phyloP scores from a whole-genome alignment of 2,113 vertebrate species.

The Haliaeetus leucogaster region DNA sequence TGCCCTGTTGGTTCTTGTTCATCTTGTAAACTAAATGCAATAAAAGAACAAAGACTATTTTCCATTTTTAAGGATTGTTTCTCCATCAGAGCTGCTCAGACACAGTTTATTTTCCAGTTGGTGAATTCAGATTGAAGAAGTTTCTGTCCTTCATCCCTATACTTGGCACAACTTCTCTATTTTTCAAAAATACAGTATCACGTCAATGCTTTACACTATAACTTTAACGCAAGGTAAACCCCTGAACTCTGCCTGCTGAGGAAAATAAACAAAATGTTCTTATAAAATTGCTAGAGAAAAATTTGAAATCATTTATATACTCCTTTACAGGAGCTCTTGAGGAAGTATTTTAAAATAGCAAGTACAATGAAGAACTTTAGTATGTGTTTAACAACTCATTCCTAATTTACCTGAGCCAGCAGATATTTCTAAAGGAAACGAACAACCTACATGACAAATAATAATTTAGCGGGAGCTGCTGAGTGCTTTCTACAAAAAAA shows the following conservation, averaged over 20 bases:
- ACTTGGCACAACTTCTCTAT: not conserved
- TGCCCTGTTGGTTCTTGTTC: not conserved
- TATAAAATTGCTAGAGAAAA: not conserved
- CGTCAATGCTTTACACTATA: not conserved
- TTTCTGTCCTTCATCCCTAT: not conserved
- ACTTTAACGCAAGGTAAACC: not conserved
- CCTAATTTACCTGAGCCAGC: not conserved
- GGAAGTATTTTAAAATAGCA: not conserved
- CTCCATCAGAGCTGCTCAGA: conserved; percentile 13
- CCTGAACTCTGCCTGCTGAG: not conserved
- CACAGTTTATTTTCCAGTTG: not conserved
- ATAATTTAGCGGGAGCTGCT: not conserved
- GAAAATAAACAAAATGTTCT: not conserved
- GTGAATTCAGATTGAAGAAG: not conserved
- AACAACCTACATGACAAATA: not conserved
- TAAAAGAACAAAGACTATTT: conserved; percentile 45
- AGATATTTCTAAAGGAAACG: not conserved
- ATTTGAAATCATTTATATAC: not conserved
- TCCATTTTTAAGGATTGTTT: conserved; percentile 27
- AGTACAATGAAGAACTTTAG: not conserved
- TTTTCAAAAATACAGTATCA: not conserved
- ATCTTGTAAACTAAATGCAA: conserved; percentile 41
- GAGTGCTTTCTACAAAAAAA: not conserved
- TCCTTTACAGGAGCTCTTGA: not conserved
- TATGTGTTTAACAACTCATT: not conserved